Conservation (phyloP, 2,113 vertebrate genomes). For the Oncorhynchus keta region DNA sequence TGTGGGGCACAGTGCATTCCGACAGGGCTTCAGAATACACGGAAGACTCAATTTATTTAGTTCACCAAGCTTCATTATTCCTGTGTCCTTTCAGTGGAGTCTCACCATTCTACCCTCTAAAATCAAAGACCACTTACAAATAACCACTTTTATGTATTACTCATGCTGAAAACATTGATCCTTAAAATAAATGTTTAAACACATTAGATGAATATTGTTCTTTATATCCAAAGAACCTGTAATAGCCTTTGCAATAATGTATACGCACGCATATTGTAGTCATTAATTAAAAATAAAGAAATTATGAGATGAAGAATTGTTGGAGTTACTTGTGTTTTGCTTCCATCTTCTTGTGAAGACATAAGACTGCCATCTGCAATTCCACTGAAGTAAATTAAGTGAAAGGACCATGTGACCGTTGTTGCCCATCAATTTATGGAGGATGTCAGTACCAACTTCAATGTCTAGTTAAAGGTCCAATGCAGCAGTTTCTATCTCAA, state of each 20-base stretch:
- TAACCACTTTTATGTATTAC: neutral
- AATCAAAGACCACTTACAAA: neutral
- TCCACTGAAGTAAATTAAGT: neutral
- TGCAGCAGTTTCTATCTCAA: too few species aligned
- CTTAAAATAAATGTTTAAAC: neutral
- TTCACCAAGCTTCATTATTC: slow-evolving; percentile 3
- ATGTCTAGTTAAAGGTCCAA: neutral
- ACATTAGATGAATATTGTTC: neutral
- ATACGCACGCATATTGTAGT: neutral
- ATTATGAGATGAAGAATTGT: neutral
- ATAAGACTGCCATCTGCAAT: neutral
- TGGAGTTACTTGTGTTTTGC: neutral
- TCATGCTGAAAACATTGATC: neutral
- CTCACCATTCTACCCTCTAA: neutral
- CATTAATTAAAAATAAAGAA: slow-evolving; percentile 13
- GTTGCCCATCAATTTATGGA: neutral
- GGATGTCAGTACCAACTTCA: neutral
- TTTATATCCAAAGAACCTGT: neutral
- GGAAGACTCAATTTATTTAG: neutral
- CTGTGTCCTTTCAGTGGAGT: neutral
- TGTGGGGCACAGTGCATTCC: slow-evolving; percentile 15
- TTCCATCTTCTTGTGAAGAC: neutral
- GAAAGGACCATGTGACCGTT: neutral
- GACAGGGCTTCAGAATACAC: slow-evolving; percentile 30
- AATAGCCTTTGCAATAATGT: slow-evolving; percentile 25